Percentiles rank a stretch among this genome's conserved stretches.
Evolutionary conservation across 2,797 vertebrate species (phyloP).

Genomic region (Ispidina lecontei): DNA sequence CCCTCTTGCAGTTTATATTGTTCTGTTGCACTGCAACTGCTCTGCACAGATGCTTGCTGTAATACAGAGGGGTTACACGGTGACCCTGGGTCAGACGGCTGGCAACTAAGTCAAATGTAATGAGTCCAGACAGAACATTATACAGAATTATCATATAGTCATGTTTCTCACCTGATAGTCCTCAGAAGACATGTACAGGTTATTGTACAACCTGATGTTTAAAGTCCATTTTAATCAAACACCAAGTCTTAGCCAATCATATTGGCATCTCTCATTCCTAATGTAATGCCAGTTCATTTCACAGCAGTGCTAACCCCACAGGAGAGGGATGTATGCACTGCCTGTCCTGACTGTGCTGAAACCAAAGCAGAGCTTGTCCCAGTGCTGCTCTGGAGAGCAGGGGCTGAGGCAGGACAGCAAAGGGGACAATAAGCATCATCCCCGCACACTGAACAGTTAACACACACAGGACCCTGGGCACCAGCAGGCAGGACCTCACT

Average conservation of each 20-base stretch:
- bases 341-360: background rate
- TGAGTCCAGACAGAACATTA: background rate
- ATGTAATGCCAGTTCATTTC: too few relatives aligned
- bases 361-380: background rate
- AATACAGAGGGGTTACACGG: background rate
- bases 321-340: fast-evolving
- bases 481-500: slow-evolving; percentile 15
- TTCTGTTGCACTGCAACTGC: background rate
- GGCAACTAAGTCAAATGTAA: background rate
- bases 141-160: background rate
- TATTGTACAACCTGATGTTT: background rate
- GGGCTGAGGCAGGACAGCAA: background rate
- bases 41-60: background rate
- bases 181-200: background rate
- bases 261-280: fast-evolving
- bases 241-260: background rate
- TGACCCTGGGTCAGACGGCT: background rate
- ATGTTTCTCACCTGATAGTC: background rate
- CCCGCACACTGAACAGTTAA: fast-evolving
- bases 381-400: fast-evolving
- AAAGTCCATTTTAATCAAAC: background rate
- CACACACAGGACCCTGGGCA: fast-evolving
- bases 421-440: fast-evolving
- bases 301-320: fast-evolving
- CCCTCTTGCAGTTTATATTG: background rate